These are phyloP conservation scores for Eptesicus fuscus DNA, from an alignment of 2,113 vertebrate genomes.

Conservation along the genomic window DNA sequence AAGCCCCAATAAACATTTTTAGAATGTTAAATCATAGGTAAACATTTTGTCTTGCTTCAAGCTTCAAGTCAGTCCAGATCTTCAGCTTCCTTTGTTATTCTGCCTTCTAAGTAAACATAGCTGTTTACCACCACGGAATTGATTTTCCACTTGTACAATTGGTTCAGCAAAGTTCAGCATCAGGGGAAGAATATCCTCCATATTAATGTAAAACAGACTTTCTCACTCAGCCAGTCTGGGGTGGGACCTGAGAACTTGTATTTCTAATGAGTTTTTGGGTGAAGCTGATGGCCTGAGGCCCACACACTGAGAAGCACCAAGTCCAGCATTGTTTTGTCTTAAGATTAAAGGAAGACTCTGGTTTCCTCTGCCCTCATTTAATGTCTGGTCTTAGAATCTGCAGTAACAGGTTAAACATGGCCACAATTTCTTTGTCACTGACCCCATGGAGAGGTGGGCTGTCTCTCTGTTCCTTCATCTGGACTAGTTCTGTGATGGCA, in stretches of 20 bases:
- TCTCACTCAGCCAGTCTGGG: neutral
- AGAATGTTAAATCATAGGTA: slow-evolving; percentile 43
- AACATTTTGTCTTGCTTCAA: slow-evolving; percentile 46
- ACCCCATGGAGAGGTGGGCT: neutral
- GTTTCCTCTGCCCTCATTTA: neutral
- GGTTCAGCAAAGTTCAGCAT: neutral
- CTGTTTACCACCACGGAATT: slow-evolving; percentile 28
- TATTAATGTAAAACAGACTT: neutral
- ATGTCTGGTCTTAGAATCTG: neutral
- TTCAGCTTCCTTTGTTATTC: slow-evolving; percentile 18
- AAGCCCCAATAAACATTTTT: slow-evolving; percentile 38
- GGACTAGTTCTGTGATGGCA: neutral
- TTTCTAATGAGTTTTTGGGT: neutral
- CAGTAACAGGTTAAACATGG: neutral
- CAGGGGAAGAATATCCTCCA: neutral
- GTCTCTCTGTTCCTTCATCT: neutral
- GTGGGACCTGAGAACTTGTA: neutral
- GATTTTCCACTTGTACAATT: neutral
- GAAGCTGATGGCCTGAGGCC: neutral
- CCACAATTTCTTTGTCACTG: neutral
- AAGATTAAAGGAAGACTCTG: neutral
- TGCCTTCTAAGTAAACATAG: slow-evolving; percentile 47
- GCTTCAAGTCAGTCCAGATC: slow-evolving; percentile 48
- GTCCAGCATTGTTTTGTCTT: neutral
- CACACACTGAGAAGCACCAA: neutral